Percentiles rank a stretch among this genome's conserved stretches.
Evolutionary conservation across 2,797 vertebrate species (phyloP).

Genomic region (Trematomus bernacchii): DNA sequence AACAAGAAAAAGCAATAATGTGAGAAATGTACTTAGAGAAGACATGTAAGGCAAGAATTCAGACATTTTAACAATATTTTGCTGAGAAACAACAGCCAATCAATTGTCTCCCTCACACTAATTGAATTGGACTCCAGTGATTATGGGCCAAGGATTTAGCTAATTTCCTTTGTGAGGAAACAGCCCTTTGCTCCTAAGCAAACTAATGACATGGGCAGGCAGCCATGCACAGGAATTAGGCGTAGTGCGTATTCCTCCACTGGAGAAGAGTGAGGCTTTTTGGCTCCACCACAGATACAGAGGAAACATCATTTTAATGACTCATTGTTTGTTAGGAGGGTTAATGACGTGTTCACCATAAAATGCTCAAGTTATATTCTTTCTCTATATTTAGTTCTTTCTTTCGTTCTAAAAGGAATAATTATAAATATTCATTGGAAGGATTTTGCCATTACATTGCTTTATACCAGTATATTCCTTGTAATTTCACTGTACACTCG

Average conservation of each 20-base stretch:
- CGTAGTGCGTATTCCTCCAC: constrained; percentile 32
- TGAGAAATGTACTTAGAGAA: constrained; percentile 14
- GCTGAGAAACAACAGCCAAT: constrained; percentile 55
- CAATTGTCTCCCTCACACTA: constrained; percentile 52
- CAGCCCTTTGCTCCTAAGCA: constrained; percentile 55
- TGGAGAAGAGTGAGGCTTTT: constrained; percentile 13
- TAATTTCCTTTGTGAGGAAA: constrained; percentile 69
- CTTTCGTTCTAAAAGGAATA: not conserved
- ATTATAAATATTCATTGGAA: not conserved
- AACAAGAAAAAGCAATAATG: constrained; percentile 9
- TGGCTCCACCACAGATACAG: constrained; percentile 11
- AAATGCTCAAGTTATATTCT: not conserved
- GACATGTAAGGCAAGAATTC: constrained; percentile 7
- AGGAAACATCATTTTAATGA: constrained; percentile 25
- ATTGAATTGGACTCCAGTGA: constrained; percentile 62
- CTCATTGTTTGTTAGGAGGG: not conserved
- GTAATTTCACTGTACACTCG: not conserved
- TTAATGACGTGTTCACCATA: not conserved
- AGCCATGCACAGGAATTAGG: constrained; percentile 51
- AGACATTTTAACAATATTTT: constrained; percentile 19
- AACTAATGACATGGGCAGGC: constrained; percentile 61
- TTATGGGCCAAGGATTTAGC: constrained; percentile 56
- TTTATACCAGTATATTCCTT: not conserved
- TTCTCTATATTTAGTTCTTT: not conserved
- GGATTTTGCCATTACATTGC: not conserved